phyloP scores from a whole-genome alignment of 1,140 invertebrate species.

The Drosophila fuyamai region DNA sequence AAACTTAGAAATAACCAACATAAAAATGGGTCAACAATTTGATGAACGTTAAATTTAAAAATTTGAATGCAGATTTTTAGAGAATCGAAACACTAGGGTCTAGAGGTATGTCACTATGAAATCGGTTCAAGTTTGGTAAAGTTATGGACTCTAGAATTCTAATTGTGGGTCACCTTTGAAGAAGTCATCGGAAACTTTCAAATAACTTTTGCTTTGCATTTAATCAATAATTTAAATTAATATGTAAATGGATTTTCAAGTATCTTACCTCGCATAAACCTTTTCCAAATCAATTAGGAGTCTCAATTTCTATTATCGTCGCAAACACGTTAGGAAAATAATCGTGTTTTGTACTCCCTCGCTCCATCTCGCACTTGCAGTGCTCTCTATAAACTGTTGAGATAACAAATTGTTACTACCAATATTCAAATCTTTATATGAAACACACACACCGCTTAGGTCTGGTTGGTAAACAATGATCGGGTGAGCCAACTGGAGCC shows the following conservation, averaged over 20 bases:
- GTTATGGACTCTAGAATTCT: too few species aligned
- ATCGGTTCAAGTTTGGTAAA: too few species aligned
- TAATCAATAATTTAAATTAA: too few species aligned
- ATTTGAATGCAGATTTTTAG: too few species aligned
- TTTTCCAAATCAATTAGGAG: constrained; percentile 15
- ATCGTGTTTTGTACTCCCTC: constrained; percentile 5
- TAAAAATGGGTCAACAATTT: too few species aligned
- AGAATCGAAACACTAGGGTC: too few species aligned
- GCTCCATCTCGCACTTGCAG: constrained; percentile 8
- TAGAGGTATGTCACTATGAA: too few species aligned
- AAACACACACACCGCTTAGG: constrained; percentile 1
- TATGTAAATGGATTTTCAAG: not conserved
- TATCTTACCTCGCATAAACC: constrained; percentile 12
- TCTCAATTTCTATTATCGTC: constrained; percentile 17
- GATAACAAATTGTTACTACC: constrained; percentile 73
- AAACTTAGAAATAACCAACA: too few species aligned
- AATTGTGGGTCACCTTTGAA: too few species aligned
- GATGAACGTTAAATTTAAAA: too few species aligned
- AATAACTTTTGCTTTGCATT: too few species aligned
- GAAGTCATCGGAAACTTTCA: too few species aligned
- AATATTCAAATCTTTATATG: constrained; percentile 66
- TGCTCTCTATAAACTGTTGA: constrained; percentile 49
- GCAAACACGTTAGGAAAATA: constrained; percentile 40
- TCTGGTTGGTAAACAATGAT: constrained; percentile 56
- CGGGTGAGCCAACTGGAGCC: constrained; percentile 47